These are phyloP conservation scores for Liopterus haemorrhoidalis DNA, from an alignment of 2,888 invertebrate species.

Conservation along the genomic window DNA sequence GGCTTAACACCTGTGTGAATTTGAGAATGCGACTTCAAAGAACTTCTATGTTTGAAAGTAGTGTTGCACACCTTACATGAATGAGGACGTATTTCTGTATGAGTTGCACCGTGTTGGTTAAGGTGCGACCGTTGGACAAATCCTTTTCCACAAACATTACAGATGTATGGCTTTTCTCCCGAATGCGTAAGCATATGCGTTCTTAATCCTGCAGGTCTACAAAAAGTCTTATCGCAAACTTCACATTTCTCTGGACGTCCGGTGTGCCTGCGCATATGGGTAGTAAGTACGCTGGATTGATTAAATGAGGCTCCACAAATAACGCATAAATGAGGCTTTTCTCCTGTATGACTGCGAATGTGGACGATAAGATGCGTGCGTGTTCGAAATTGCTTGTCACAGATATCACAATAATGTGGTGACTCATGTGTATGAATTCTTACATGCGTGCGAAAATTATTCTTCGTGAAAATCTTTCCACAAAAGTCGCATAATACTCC, in stretches of 20 bases:
- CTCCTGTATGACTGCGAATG: constrained; percentile 39
- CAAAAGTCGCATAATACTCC: constrained; percentile 35
- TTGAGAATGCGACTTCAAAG: constrained; percentile 38
- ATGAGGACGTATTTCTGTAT: constrained; percentile 39
- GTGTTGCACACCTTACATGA: constrained; percentile 40
- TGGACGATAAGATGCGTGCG: constrained; percentile 36
- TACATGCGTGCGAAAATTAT: constrained; percentile 36
- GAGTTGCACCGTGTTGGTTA: constrained; percentile 39
- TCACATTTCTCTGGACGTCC: constrained; percentile 39
- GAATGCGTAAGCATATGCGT: constrained; percentile 42
- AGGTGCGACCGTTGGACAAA: constrained; percentile 42
- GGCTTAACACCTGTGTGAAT: constrained; percentile 41
- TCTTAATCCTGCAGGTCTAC: constrained; percentile 39
- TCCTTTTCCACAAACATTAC: constrained; percentile 38
- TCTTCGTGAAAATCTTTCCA: constrained; percentile 38
- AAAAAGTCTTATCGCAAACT: constrained; percentile 40
- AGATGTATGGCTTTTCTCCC: constrained; percentile 42
- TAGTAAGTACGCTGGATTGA: constrained; percentile 39
- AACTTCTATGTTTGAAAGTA: constrained; percentile 38
- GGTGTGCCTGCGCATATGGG: constrained; percentile 40
- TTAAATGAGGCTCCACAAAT: constrained; percentile 40
- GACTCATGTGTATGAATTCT: constrained; percentile 38
- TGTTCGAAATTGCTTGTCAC: constrained; percentile 36
- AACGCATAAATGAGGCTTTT: constrained; percentile 38
- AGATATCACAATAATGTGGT: constrained; percentile 37